Percentiles rank a stretch among this genome's conserved stretches.
These are phyloP conservation scores for Drosophila incognita DNA, from an alignment of 2,888 invertebrate species.

Conservation along the genomic window DNA sequence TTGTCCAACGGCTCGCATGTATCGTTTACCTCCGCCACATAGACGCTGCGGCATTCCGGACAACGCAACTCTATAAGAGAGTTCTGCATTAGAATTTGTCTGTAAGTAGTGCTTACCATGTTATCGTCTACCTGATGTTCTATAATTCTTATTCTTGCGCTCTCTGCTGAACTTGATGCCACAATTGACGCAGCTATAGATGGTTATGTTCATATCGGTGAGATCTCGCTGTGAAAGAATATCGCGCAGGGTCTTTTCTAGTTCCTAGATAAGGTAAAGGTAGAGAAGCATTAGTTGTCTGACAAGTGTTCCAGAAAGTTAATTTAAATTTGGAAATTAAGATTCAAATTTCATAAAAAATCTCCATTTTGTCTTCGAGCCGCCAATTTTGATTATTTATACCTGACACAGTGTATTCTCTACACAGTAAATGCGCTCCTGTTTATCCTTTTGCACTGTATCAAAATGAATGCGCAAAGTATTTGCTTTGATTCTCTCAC, in stretches of 20 bases:
- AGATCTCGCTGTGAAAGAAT: conserved; percentile 86
- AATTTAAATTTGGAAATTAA: background rate
- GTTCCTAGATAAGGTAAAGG: conserved; percentile 80
- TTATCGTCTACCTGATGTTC: conserved; percentile 58
- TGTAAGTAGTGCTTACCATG: background rate
- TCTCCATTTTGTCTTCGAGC: background rate
- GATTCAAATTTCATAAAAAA: background rate
- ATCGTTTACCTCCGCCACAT: conserved; percentile 85
- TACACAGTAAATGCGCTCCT: conserved; percentile 87
- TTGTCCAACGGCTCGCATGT: conserved; percentile 71
- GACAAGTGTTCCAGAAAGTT: background rate
- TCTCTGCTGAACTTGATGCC: conserved; percentile 87
- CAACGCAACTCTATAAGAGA: conserved; percentile 84
- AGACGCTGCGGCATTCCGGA: conserved; percentile 87
- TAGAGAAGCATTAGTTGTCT: background rate
- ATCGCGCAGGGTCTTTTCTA: conserved; percentile 85
- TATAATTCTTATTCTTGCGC: conserved; percentile 69
- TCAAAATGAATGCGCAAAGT: conserved; percentile 88
- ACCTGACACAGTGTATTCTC: conserved; percentile 87
- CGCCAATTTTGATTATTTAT: conserved; percentile 4
- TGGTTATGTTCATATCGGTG: conserved; percentile 85
- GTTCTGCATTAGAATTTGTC: background rate
- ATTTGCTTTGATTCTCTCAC: conserved; percentile 85
- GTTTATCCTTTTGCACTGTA: conserved; percentile 87
- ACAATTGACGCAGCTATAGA: conserved; percentile 88